Base-by-base conservation (phyloP, 2,888 invertebrate genomes). In the Cephalotes varians region DNA sequence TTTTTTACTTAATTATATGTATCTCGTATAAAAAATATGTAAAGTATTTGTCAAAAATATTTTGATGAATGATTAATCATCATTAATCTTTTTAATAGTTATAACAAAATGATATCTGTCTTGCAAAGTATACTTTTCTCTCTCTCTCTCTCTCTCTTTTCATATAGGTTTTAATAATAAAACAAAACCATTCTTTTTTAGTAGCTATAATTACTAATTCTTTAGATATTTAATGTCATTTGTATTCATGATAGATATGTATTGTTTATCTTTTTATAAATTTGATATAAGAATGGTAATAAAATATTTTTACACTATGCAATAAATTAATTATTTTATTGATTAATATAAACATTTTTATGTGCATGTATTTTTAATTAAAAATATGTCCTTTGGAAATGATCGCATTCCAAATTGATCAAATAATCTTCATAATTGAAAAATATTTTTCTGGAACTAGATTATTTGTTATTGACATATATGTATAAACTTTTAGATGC, bases 351-450 rank as follows among this genome's bases (percentile, higher is more conserved):
- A 18, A 21, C 7, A 15, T 21, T 60, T 25, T 9, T 34, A 12
- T 44, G 10, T 10, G 18, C n/a, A 47, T 67, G 31, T 67, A 28
- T 67, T 67, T 67, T 67, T 49, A 21, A 49, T n/a, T n/a, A n/a
- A n/a, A n/a, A n/a, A 47, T 67, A 15, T 25, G 21, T 21, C 37
- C 9, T 12, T 31, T 49, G 7, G 0, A 31, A 67, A 49, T 15
- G 15, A n/a, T n/a, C 15, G 15, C 49, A 28, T 28, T 21, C 2
- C 3, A 44, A 65, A 44, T 44, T 25, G 2, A 12, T 1, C 12
- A 18, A 64, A 25, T 21, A 18, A 44, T 15, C 21, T 2, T 12
- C 1, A 40, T 25, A 65, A 44, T 25, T 65, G 2, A 44, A 65
- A 15, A 3, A 2, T 31, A 60, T 34, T 34, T 34, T 34, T 34